Percentiles rank a stretch among this genome's conserved stretches.
phyloP scores from a whole-genome alignment of 2,113 vertebrate genomes.

The Bufo bufo region DNA sequence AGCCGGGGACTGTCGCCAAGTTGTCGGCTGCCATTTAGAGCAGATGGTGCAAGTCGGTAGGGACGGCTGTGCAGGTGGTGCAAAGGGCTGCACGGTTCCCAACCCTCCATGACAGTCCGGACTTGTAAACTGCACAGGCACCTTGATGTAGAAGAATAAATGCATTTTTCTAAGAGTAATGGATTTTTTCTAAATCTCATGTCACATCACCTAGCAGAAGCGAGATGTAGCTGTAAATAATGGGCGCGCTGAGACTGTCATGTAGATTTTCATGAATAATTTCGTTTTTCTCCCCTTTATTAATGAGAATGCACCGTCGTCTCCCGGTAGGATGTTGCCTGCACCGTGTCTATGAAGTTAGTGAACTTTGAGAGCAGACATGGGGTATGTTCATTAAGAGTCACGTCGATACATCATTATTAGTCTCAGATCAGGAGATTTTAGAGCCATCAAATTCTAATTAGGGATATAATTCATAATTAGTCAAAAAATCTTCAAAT shows the following conservation, averaged over 20 bases:
- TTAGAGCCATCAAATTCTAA: neutral
- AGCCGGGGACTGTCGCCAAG: too few species aligned
- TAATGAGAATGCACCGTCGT: conserved; percentile 22
- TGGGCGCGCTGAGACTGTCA: conserved; percentile 17
- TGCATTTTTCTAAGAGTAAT: neutral
- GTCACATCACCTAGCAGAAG: conserved; percentile 20
- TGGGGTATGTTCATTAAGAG: conserved; percentile 25
- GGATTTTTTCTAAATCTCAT: conserved; percentile 12
- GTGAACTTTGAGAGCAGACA: conserved; percentile 22
- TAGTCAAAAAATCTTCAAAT: neutral
- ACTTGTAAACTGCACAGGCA: neutral
- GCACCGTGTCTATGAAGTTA: neutral
- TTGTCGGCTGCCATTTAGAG: too few species aligned
- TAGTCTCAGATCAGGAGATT: neutral
- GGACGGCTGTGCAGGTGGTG: too few species aligned
- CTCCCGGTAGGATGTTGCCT: conserved; percentile 13
- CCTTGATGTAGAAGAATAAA: neutral
- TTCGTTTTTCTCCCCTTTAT: neutral
- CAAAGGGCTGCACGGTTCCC: too few species aligned
- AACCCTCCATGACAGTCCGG: neutral
- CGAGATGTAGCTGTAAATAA: conserved; percentile 26
- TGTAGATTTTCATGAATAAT: conserved; percentile 31
- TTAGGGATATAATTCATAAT: conserved; percentile 9
- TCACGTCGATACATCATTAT: neutral
- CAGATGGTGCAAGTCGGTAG: too few species aligned